These are phyloP conservation scores for Drosophila limbata DNA, from an alignment of 2,888 invertebrate species.

Conservation along the genomic window DNA sequence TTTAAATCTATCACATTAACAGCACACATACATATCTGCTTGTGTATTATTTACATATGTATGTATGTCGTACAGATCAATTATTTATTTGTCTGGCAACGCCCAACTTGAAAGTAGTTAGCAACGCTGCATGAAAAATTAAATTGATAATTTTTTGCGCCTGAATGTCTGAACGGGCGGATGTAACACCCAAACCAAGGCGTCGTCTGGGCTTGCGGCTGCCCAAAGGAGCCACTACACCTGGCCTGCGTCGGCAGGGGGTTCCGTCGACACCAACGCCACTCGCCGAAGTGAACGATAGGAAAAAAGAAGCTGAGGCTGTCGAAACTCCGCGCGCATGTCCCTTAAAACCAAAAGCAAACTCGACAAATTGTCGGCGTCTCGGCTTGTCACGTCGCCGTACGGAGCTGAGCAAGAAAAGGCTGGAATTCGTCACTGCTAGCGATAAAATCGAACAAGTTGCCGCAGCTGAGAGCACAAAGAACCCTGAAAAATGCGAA, in stretches of 20 bases:
- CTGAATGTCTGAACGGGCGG: slow-evolving; percentile 42
- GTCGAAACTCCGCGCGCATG: slow-evolving; percentile 44
- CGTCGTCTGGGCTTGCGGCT: slow-evolving; percentile 54
- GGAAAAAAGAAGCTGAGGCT: background rate
- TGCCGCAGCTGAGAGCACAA: background rate
- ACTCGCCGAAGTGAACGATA: background rate
- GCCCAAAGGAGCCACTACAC: slow-evolving; percentile 48
- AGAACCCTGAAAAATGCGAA: background rate
- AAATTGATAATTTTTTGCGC: background rate
- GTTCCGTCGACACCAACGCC: background rate
- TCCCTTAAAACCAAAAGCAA: slow-evolving; percentile 42
- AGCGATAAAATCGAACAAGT: slow-evolving; percentile 32
- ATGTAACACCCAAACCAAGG: slow-evolving; percentile 58
- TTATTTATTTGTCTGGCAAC: slow-evolving; percentile 42
- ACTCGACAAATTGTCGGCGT: slow-evolving; percentile 61
- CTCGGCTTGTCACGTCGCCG: slow-evolving; percentile 61
- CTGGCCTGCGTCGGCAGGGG: slow-evolving; percentile 39
- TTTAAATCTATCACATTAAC: background rate
- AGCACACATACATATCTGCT: background rate
- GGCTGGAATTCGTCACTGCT: slow-evolving; percentile 62
- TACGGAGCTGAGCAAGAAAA: slow-evolving; percentile 68
- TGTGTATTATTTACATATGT: background rate
- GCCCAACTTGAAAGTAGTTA: slow-evolving; percentile 1
- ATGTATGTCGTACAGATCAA: background rate
- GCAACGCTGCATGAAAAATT: background rate